These are phyloP conservation scores for Ramazzottius varieornatus DNA, from an alignment of 2,888 invertebrate genomes.

Conservation along the genomic window DNA sequence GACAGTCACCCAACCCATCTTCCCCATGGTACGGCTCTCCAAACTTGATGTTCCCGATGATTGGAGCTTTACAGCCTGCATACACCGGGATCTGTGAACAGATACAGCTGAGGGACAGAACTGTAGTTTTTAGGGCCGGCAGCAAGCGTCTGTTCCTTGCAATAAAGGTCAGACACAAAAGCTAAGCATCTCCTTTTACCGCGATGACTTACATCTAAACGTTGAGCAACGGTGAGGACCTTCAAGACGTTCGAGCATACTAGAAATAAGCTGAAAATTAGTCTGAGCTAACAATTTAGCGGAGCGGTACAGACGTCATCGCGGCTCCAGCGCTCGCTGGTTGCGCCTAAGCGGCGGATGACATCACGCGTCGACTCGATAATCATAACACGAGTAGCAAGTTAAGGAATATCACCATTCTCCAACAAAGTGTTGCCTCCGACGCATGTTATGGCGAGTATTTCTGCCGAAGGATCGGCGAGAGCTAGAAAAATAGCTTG, in stretches of 20 bases:
- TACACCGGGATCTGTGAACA: slow-evolving; percentile 15
- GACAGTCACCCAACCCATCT: slow-evolving; percentile 17
- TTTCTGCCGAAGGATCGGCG: slow-evolving; percentile 13
- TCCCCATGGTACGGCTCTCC: slow-evolving; percentile 16
- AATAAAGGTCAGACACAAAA: not conserved
- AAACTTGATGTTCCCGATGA: slow-evolving; percentile 5
- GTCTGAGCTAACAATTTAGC: no score
- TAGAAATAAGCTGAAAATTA: not conserved
- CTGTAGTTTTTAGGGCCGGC: no score
- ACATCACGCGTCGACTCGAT: no score
- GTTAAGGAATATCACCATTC: slow-evolving; percentile 11
- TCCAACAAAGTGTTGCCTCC: slow-evolving; percentile 17
- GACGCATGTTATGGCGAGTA: slow-evolving; percentile 20
- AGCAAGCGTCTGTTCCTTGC: no score
- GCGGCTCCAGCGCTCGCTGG: no score
- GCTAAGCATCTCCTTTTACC: not conserved
- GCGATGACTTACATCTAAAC: slow-evolving; percentile 13
- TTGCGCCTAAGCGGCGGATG: no score
- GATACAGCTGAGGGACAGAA: no score
- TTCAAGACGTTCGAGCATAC: slow-evolving; percentile 15
- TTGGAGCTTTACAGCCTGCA: slow-evolving; percentile 10
- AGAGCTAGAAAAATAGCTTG: slow-evolving; percentile 19
- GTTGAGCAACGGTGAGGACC: slow-evolving; percentile 12
- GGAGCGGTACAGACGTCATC: no score
- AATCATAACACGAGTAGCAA: no score